These are phyloP conservation scores for Gorsachius magnificus DNA, from an alignment of 2,797 vertebrate species.

Conservation along the genomic window DNA sequence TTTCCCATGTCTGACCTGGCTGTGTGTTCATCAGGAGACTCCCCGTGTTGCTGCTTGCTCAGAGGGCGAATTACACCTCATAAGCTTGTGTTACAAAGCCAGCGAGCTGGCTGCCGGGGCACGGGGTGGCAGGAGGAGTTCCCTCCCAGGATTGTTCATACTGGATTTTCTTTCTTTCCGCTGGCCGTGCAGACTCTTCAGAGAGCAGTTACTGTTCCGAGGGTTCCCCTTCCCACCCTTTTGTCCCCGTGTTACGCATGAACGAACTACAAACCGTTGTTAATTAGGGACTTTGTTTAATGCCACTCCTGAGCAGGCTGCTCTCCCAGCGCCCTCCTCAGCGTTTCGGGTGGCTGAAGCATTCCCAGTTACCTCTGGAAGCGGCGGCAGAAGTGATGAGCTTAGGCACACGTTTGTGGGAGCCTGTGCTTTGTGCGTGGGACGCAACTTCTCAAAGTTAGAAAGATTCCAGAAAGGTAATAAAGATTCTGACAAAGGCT, in stretches of 20 bases:
- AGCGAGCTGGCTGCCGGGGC: background rate
- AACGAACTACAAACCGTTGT: background rate
- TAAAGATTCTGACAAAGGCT: background rate
- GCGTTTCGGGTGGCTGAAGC: background rate
- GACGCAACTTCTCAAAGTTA: background rate
- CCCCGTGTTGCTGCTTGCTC: background rate
- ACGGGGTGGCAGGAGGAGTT: too few species aligned
- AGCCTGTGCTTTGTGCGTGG: background rate
- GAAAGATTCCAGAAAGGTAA: background rate
- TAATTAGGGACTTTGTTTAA: background rate
- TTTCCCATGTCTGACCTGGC: background rate
- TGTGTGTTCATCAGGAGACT: background rate
- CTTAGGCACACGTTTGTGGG: background rate
- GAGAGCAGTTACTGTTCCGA: background rate
- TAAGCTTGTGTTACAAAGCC: background rate
- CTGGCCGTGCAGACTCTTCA: background rate
- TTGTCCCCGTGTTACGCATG: background rate
- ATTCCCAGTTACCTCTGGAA: background rate
- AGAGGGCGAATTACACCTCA: background rate
- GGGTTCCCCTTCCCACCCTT: background rate
- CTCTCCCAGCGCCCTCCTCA: too few species aligned
- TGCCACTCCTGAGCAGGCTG: background rate
- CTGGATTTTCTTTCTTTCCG: too few species aligned
- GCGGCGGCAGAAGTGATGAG: background rate
- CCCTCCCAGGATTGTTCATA: background rate